Evolutionary conservation across 1,140 invertebrate species (phyloP), one percentile per base, ranked within the genome.

Genomic region (Ectropis grisescens): DNA sequence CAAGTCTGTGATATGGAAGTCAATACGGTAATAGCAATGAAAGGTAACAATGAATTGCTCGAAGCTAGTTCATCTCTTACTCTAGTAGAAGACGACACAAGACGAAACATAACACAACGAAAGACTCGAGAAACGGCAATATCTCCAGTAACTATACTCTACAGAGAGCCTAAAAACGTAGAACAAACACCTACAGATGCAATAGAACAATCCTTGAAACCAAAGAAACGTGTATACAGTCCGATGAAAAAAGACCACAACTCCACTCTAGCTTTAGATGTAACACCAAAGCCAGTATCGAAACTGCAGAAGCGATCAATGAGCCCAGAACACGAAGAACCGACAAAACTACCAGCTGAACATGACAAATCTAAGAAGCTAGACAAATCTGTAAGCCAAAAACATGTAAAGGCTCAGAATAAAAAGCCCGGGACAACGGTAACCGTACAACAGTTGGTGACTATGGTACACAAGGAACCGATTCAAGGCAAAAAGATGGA

Each of bases 11-110:
- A 61, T 3, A 49, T 30, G 4, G 52, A 75, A 48, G 58, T 64
- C 0, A 79, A 79, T 26, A 79, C 74, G 1, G 8, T 58, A 1
- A 74, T 79, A 11, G 46, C 47, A 12, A 74, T 76, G 69, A 74
- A 72, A 41, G 51, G 24, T 0, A 74, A 69, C 26, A 56, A 54
- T 16, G 59, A 66, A n/a, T 31, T 79, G 0, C 34, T 76, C 5
- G 51, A 69, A 37, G 40, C 42, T 1, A 57, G 51, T 31, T 75
- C 74, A 0, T 67, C 64, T 0, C 41, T 79, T 0, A 79, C 69
- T 4, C 22, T 79, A 33, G 67, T 74, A 0, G 70, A 79, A 12
- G 70, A 72, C 11, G 48, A n/a, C n/a, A n/a, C n/a, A n/a, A n/a
- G n/a, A n/a, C n/a, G n/a, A n/a, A n/a, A n/a, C n/a, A n/a, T n/a